Evolutionary conservation across 2,888 invertebrate species (phyloP).

Genomic region (Temnothorax ravouxi): DNA sequence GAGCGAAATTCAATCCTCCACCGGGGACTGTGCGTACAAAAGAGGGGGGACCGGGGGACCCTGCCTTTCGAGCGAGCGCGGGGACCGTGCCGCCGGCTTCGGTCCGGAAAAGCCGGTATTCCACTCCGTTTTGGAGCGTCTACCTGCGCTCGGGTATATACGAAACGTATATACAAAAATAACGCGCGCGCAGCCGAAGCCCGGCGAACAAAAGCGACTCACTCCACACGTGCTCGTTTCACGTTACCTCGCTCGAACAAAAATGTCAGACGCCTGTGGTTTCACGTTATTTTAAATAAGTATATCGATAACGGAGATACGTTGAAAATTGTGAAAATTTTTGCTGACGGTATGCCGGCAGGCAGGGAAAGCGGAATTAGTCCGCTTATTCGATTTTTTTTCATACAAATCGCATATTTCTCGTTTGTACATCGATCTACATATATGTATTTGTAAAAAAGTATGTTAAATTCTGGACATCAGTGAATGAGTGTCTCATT

Average conservation of each 20-base stretch:
- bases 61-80: not conserved
- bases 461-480: not conserved
- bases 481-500: not conserved
- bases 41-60: not conserved
- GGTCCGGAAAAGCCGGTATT: conserved; percentile 64
- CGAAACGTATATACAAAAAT: conserved; percentile 1
- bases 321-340: conserved; percentile 2
- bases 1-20: conserved; percentile 76
- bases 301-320: conserved; percentile 3
- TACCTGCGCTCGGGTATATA: conserved; percentile 47
- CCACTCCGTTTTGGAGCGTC: conserved; percentile 38
- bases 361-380: not conserved
- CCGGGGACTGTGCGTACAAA: conserved; percentile 50
- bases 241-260: not conserved
- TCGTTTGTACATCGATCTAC: not conserved
- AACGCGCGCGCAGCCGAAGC: not conserved
- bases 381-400: not conserved
- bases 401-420: not conserved
- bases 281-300: conserved; percentile 32
- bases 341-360: not conserved
- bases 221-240: not conserved
- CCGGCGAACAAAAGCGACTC: conserved; percentile 19
- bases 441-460: not conserved
- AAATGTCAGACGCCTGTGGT: conserved; percentile 18
- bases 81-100: conserved; percentile 15